These are phyloP conservation scores for Leptinotarsa peninsularis DNA, from an alignment of 2,888 invertebrate species.

Conservation along the genomic window DNA sequence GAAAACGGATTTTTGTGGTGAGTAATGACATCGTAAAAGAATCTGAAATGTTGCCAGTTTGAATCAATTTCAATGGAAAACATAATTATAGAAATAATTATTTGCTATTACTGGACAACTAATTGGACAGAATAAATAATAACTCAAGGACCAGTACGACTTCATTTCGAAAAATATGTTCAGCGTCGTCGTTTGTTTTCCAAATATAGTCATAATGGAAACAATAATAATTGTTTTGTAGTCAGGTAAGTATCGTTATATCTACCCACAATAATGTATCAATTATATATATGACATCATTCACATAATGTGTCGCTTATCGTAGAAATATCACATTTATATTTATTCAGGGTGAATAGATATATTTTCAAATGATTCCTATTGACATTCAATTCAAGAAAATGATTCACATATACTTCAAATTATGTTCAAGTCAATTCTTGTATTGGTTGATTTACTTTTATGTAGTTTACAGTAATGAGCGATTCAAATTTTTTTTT, in stretches of 20 bases:
- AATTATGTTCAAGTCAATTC: no score
- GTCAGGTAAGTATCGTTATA: not conserved
- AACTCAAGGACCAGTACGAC: not conserved
- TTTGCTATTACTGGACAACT: not conserved
- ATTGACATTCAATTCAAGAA: no score
- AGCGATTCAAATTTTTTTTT: no score
- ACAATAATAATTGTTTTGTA: constrained; percentile 1
- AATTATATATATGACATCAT: constrained; percentile 7
- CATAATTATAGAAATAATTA: not conserved
- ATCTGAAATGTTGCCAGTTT: not conserved
- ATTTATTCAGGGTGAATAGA: not conserved
- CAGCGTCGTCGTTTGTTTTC: not conserved
- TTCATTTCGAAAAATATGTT: not conserved
- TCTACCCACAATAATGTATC: constrained; percentile 3
- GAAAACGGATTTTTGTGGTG: not conserved
- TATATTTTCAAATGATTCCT: not conserved
- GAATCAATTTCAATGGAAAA: not conserved
- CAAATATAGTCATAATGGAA: constrained; percentile 10
- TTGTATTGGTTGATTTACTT: no score
- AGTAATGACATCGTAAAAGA: not conserved
- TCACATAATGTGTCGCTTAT: not conserved
- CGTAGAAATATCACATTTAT: not conserved
- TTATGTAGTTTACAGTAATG: no score
- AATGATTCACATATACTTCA: no score
- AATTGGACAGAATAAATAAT: not conserved